Evolutionary conservation across 1,140 invertebrate species (phyloP).

Genomic region (Mylabris phalerata): DNA sequence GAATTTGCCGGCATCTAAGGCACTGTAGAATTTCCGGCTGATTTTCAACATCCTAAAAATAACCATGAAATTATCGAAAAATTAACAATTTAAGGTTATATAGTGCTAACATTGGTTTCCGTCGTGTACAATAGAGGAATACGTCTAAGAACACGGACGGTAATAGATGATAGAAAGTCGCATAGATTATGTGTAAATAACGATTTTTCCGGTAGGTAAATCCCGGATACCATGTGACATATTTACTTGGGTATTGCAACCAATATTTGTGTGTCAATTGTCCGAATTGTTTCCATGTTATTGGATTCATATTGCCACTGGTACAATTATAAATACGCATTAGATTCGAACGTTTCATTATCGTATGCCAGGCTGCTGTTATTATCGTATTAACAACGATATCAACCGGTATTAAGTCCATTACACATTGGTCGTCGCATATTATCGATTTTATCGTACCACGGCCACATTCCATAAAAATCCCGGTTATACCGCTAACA

Average conservation of each 20-base stretch:
- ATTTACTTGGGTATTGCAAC: constrained; percentile 66
- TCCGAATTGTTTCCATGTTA: constrained; percentile 77
- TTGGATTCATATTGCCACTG: constrained; percentile 73
- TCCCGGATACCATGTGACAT: constrained; percentile 81
- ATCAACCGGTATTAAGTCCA: constrained; percentile 88
- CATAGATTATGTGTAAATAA: constrained; percentile 62
- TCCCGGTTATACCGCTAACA: constrained; percentile 72
- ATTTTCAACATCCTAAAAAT: constrained; percentile 73
- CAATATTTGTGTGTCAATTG: constrained; percentile 61
- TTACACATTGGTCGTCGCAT: constrained; percentile 60
- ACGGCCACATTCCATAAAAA: constrained; percentile 77
- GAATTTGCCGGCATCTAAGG: constrained; percentile 57
- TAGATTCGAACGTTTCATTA: constrained; percentile 47
- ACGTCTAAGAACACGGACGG: constrained; percentile 76
- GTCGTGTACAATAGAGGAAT: constrained; percentile 58
- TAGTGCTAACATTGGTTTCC: constrained; percentile 67
- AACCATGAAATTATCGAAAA: constrained; percentile 1
- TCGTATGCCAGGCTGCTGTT: constrained; percentile 71
- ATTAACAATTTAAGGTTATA: not conserved
- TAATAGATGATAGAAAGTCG: constrained; percentile 65
- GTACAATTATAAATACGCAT: constrained; percentile 88
- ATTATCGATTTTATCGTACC: constrained; percentile 80
- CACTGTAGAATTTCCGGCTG: constrained; percentile 67
- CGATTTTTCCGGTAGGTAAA: constrained; percentile 70
- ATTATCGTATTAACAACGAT: constrained; percentile 85